phyloP scores from a whole-genome alignment of 2,113 vertebrate species.

The Oreotrochilus melanogaster region DNA sequence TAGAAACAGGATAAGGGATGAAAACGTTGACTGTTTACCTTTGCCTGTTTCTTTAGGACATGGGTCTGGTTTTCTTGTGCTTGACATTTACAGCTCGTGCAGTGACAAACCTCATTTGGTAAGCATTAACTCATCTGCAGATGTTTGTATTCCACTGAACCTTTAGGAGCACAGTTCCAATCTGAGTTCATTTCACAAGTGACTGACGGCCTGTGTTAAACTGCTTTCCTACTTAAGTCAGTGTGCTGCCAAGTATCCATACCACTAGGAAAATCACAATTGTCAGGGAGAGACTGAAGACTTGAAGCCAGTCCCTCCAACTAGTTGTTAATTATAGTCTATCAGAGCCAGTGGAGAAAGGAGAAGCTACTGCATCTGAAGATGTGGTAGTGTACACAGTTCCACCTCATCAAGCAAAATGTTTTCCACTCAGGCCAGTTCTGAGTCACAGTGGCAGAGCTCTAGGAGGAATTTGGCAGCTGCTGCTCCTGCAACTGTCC shows the following conservation, averaged over 20 bases:
- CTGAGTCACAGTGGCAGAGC: not conserved
- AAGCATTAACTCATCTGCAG: not conserved
- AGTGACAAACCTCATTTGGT: not conserved
- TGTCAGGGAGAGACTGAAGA: not conserved
- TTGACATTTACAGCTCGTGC: not conserved
- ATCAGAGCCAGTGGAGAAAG: not conserved
- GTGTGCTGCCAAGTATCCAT: not conserved
- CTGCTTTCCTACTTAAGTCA: not conserved
- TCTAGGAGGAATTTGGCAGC: not conserved
- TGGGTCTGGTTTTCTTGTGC: not conserved
- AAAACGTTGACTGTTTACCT: not conserved
- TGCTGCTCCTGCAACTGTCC: not conserved
- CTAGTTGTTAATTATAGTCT: not conserved
- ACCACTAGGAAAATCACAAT: not conserved
- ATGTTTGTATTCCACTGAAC: not conserved
- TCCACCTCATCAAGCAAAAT: not conserved
- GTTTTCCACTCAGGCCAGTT: not conserved
- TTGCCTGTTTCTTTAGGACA: not conserved
- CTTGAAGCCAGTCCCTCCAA: conserved; percentile 1
- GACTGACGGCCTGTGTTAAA: conserved; percentile 2
- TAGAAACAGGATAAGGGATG: not conserved
- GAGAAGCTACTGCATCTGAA: not conserved
- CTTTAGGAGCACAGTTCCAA: not conserved
- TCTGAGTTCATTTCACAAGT: conserved; percentile 22
- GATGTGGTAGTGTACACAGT: not conserved